Evolutionary conservation across 2,888 invertebrate genomes (phyloP).

Genomic region (Dynastes maya): DNA sequence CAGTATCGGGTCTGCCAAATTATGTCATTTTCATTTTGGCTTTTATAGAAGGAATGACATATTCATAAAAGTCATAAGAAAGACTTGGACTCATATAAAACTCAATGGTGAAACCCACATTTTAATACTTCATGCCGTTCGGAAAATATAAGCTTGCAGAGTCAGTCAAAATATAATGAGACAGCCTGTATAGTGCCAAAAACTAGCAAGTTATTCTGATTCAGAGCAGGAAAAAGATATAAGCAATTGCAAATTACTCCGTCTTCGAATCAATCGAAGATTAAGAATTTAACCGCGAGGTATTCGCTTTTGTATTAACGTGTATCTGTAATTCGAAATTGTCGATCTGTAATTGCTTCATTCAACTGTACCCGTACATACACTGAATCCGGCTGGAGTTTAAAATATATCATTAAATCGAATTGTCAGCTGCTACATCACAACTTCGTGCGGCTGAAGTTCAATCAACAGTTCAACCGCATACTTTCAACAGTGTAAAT

Average conservation of each 20-base stretch:
- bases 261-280: background rate
- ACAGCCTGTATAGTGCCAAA: no score
- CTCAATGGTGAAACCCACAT: no score
- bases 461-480: conserved; percentile 31
- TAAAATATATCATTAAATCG: conserved; percentile 38
- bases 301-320: conserved; percentile 5
- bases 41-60: no score
- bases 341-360: conserved; percentile 34
- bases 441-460: conserved; percentile 31
- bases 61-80: no score
- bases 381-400: conserved; percentile 6
- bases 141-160: no score
- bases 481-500: conserved; percentile 13
- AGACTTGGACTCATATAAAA: no score
- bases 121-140: no score
- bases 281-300: background rate
- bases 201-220: no score
- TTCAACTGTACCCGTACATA: conserved; percentile 18
- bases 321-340: conserved; percentile 21
- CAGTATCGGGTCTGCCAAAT: no score
- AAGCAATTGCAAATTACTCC: background rate
- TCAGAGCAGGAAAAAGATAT: no score
- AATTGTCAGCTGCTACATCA: conserved; percentile 34
- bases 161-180: no score
- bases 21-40: no score